Base-by-base conservation (phyloP, 1,140 invertebrate species). In the Pseudoatta argentina region DNA sequence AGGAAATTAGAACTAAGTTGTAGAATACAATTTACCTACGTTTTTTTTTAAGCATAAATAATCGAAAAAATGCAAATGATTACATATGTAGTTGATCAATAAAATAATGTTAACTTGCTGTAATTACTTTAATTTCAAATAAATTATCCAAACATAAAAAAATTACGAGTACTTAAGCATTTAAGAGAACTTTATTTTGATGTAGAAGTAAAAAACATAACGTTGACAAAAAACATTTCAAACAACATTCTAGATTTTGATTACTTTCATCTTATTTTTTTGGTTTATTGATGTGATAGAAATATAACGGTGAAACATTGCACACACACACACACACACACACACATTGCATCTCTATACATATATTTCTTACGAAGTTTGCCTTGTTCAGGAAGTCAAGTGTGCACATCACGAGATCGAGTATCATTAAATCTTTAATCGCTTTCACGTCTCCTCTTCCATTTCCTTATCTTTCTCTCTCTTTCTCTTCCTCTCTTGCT, bases 351-450 rank as follows among this genome's bases (percentile, higher is more conserved):
- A 16, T 48, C 21, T 48, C 59, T 34, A 53, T 44, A 39, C 8
- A 44, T 44, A 39, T 64, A 61, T 44, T 12, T 69, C 21, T 59
- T 57, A 48, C 30, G 69, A 61, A 64, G 51, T 55, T 66, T 51
- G n/a, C n/a, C 53, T 73, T 39, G 55, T 34, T 30, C 76, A 44
- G 61, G 21, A 21, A 69, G 81, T 87, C 55, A 34, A 67, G 66
- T 61, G 16, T 21, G 66, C 18, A 78, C 18, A 78, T 77, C 73
- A 48, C n/a, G 66, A 75, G 71, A 48, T 72, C 61, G 72, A 77
- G 73, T 67, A 69, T 82, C 79, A 59, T 82, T 82, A 82, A 85
- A 78, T 90, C 57, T 71, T 90, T 90, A 90, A 90, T 90, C 86
- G 81, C 76, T 86, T 87, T 90, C 89, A 85, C 89, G 79, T 63